phyloP scores from a whole-genome alignment of 2,888 invertebrate species.

The Diachrysia chrysitis region DNA sequence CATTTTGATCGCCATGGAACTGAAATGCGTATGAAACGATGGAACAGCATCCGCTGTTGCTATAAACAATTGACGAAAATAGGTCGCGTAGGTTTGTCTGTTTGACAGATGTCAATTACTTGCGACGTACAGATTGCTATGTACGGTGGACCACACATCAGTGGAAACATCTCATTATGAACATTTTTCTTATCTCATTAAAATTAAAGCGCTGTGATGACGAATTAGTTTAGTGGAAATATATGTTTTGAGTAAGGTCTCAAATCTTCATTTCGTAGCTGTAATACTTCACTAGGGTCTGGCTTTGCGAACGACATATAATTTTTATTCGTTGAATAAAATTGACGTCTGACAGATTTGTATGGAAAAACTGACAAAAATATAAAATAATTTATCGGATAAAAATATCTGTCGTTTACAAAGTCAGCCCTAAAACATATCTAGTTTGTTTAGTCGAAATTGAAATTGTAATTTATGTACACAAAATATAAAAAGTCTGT shows the following conservation, averaged over 20 bases:
- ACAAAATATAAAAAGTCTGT: background rate
- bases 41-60: constrained; percentile 81
- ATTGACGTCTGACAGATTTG: too few relatives aligned
- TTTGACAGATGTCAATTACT: constrained; percentile 84
- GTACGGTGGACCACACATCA: constrained; percentile 1
- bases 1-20: constrained; percentile 35
- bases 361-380: too few relatives aligned
- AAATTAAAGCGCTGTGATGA: background rate
- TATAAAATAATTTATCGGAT: too few relatives aligned
- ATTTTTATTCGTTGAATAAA: too few relatives aligned
- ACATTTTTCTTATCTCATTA: background rate
- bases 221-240: constrained; percentile 10
- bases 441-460: background rate
- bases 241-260: background rate
- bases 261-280: background rate
- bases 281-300: background rate
- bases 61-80: constrained; percentile 85
- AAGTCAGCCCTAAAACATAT: background rate
- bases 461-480: constrained; percentile 8
- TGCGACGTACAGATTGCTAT: constrained; percentile 18
- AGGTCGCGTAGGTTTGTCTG: constrained; percentile 71
- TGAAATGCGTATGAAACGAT: constrained; percentile 57
- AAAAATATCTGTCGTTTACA: too few relatives aligned
- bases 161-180: background rate
- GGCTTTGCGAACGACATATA: too few relatives aligned